phyloP scores from a whole-genome alignment of 2,888 invertebrate genomes.

The Drosophila austrosaltans region DNA sequence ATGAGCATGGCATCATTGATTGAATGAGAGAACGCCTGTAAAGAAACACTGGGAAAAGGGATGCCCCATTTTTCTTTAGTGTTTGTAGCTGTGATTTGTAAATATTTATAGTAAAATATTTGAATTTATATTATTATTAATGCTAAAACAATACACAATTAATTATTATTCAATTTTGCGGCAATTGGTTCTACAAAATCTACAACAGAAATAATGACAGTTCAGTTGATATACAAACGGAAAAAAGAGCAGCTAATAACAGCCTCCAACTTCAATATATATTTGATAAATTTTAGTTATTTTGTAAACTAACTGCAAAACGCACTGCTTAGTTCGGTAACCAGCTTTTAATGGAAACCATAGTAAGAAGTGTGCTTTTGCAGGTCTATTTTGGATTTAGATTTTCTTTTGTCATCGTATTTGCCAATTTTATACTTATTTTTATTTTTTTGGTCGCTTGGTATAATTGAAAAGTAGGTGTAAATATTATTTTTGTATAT shows the following conservation, averaged over 20 bases:
- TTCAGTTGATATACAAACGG: conserved; percentile 27
- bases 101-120: conserved; percentile 72
- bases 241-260: conserved; percentile 58
- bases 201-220: conserved; percentile 30
- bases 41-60: conserved; percentile 59
- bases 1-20: conserved; percentile 88
- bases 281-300: conserved; percentile 24
- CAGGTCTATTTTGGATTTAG: not conserved
- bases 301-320: not conserved
- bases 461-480: conserved; percentile 35
- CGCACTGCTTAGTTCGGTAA: not conserved
- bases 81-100: conserved; percentile 77
- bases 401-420: conserved; percentile 13
- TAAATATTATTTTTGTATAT: conserved; percentile 51
- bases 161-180: conserved; percentile 48
- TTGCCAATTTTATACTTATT: conserved; percentile 77
- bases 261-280: conserved; percentile 26
- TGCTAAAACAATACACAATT: conserved; percentile 40
- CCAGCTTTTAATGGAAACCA: not conserved
- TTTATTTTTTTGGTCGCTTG: conserved; percentile 47
- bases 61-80: conserved; percentile 57
- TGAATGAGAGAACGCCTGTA: conserved; percentile 31
- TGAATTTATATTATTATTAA: conserved; percentile 73
- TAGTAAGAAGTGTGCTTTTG: not conserved
- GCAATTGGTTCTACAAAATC: conserved; percentile 34